Percentiles rank a stretch among this genome's conserved stretches.
phyloP scores from a whole-genome alignment of 2,888 invertebrate genomes.

The Labia minor region DNA sequence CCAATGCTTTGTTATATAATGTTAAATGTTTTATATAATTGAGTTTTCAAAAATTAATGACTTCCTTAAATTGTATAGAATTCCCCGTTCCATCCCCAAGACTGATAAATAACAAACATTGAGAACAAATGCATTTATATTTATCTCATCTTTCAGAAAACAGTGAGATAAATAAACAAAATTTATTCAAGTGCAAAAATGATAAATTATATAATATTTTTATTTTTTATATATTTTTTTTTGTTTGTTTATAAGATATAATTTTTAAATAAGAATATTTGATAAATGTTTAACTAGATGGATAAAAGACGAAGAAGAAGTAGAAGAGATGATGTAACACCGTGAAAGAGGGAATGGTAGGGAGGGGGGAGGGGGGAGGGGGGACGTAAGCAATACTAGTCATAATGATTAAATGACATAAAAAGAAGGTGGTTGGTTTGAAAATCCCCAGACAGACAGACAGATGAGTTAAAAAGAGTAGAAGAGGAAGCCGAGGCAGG shows the following conservation, averaged over 20 bases:
- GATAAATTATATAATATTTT: not conserved
- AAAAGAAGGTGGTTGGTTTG: not conserved
- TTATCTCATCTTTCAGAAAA: no score
- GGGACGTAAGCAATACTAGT: not conserved
- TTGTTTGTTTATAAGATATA: not conserved
- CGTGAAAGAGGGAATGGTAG: not conserved
- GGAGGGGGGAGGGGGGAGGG: not conserved
- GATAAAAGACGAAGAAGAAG: not conserved
- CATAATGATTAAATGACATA: constrained; percentile 2
- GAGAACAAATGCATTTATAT: no score
- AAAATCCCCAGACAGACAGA: constrained; percentile 8
- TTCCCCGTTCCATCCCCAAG: no score
- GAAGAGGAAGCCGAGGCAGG: not conserved
- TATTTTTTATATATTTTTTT: not conserved
- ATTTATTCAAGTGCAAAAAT: no score
- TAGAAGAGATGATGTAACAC: no score
- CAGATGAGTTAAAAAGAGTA: not conserved
- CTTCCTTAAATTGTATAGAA: no score
- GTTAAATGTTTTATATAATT: no score
- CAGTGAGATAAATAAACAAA: no score
- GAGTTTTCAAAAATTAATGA: no score
- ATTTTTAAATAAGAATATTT: not conserved
- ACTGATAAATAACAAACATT: no score
- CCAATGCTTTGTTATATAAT: no score
- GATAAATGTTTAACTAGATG: constrained; percentile 6